Evolutionary conservation across 2,113 vertebrate genomes (phyloP).

Genomic region (Eulacestoma nigropectus): DNA sequence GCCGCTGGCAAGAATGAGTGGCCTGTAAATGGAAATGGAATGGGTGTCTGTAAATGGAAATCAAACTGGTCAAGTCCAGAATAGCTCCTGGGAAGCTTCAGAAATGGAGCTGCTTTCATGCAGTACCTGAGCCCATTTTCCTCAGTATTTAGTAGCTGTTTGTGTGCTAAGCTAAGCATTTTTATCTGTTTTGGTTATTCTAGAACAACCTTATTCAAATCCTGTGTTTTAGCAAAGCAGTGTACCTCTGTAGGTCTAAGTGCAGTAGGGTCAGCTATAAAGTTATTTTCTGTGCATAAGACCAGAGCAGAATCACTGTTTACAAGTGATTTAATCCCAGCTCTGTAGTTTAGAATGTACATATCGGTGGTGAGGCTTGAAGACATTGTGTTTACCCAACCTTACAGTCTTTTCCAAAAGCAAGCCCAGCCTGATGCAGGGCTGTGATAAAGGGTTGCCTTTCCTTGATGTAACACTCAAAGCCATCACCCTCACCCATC

Average conservation of each 20-base stretch:
- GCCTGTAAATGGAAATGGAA: not conserved
- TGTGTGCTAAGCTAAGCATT: not conserved
- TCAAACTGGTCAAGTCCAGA: not conserved
- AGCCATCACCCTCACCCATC: not conserved
- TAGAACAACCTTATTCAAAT: not conserved
- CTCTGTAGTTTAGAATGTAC: not conserved
- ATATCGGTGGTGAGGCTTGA: not conserved
- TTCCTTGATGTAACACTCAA: not conserved
- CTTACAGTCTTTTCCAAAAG: not conserved
- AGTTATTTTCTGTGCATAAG: not conserved
- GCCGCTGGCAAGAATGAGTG: accelerated
- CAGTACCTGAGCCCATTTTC: not conserved
- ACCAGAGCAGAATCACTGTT: not conserved
- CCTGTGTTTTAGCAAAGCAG: not conserved
- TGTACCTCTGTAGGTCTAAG: not conserved
- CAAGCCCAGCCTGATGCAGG: not conserved
- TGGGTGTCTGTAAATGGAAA: not conserved
- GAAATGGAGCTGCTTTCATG: not conserved
- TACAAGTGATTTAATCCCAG: not conserved
- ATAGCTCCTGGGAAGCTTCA: not conserved
- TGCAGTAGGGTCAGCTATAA: not conserved
- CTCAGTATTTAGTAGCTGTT: not conserved
- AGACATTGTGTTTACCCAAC: not conserved
- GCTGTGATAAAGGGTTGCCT: not conserved
- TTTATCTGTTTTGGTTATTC: not conserved